These are phyloP conservation scores for Casuarius casuarius DNA, from an alignment of 2,113 vertebrate species.

Conservation along the genomic window DNA sequence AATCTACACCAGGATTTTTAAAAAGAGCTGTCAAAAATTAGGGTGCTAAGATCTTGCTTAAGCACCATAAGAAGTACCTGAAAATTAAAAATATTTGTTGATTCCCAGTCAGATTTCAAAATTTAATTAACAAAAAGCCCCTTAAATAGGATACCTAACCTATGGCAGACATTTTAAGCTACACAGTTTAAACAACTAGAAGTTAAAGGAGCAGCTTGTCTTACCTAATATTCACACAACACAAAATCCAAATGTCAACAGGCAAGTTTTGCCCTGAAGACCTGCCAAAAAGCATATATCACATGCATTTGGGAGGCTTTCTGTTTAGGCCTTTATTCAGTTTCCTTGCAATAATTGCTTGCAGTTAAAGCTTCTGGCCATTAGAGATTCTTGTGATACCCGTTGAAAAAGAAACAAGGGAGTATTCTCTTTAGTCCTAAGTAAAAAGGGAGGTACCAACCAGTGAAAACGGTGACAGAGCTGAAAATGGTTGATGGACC, in stretches of 20 bases:
- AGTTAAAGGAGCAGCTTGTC: not conserved
- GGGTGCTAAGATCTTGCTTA: not conserved
- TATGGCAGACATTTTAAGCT: not conserved
- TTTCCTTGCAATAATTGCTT: not conserved
- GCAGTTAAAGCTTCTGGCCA: not conserved
- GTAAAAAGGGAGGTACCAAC: not conserved
- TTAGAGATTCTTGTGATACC: not conserved
- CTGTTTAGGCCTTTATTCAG: not conserved
- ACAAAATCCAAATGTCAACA: not conserved
- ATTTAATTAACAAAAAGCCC: not conserved
- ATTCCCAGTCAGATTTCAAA: not conserved
- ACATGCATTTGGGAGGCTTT: not conserved
- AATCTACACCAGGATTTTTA: not conserved
- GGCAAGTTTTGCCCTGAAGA: not conserved
- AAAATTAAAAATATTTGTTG: conserved; percentile 15
- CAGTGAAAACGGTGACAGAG: not conserved
- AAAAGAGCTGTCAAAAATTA: not conserved
- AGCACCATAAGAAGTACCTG: not conserved
- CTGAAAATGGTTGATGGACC: not conserved
- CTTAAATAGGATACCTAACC: not conserved
- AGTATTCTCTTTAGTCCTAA: not conserved
- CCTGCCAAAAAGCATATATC: not conserved
- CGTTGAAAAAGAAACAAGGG: not conserved
- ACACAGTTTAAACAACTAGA: not conserved
- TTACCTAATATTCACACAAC: not conserved